These are phyloP conservation scores for Myrmecobius fasciatus DNA, from an alignment of 2,113 vertebrate species.

Conservation along the genomic window DNA sequence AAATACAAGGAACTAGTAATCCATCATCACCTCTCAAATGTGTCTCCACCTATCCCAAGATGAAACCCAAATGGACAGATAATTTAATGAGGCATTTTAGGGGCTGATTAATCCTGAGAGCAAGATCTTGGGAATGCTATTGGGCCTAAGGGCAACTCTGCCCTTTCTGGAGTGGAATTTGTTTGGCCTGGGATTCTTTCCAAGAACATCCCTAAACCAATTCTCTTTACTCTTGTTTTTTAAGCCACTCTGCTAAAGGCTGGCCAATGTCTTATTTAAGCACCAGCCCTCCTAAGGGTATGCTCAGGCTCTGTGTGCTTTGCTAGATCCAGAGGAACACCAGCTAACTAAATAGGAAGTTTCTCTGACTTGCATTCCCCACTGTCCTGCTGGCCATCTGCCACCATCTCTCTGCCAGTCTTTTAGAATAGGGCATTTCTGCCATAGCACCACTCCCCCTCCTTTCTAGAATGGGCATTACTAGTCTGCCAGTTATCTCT, in stretches of 20 bases:
- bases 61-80: background rate
- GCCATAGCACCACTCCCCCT: constrained; percentile 76
- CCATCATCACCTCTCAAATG: background rate
- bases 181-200: background rate
- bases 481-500: constrained; percentile 81
- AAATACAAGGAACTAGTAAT: background rate
- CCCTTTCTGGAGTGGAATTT: background rate
- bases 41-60: background rate
- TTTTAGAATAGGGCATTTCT: constrained; percentile 77
- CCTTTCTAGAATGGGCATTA: constrained; percentile 68
- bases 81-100: background rate
- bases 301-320: background rate
- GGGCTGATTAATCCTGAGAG: background rate
- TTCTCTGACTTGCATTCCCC: background rate
- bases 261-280: background rate
- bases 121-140: background rate
- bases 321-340: background rate
- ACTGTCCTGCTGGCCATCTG: background rate
- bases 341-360: background rate
- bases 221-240: background rate
- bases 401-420: constrained; percentile 4
- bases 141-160: background rate
- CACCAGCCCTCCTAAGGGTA: background rate
- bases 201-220: background rate
- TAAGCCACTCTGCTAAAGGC: background rate